Percentiles rank a stretch among this genome's conserved stretches.
Conservation (phyloP, 2,113 vertebrate genomes). For the Heloderma charlesbogerti region DNA sequence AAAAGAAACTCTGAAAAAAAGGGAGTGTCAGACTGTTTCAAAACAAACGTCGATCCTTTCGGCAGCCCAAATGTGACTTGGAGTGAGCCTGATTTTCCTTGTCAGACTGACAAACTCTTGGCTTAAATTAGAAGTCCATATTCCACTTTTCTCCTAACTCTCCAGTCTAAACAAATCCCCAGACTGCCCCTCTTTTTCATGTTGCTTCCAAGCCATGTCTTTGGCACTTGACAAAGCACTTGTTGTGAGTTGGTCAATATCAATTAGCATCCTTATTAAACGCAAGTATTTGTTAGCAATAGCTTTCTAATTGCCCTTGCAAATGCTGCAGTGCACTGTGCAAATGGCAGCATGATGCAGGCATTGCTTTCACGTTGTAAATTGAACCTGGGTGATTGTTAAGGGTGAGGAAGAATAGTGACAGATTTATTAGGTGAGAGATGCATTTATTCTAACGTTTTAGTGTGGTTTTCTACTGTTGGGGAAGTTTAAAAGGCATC, state of each 20-base stretch:
- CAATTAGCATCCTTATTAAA: constrained; percentile 71
- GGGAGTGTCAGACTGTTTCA: not conserved
- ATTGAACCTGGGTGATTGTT: not conserved
- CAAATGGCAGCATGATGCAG: not conserved
- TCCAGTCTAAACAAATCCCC: not conserved
- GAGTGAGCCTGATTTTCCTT: not conserved
- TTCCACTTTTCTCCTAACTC: not conserved
- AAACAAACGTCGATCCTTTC: not conserved
- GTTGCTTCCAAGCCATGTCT: constrained; percentile 28
- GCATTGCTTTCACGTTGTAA: not conserved
- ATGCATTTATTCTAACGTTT: not conserved
- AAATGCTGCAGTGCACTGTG: not conserved
- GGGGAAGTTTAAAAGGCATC: not conserved
- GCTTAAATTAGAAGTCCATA: fast-evolving
- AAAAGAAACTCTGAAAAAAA: not conserved
- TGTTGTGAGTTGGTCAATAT: constrained; percentile 63
- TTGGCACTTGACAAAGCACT: constrained; percentile 55
- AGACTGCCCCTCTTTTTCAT: not conserved
- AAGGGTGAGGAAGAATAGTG: not conserved
- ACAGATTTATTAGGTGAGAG: not conserved
- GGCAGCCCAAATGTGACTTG: not conserved
- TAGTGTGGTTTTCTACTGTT: not conserved
- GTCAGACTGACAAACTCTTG: fast-evolving
- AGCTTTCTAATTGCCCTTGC: constrained; percentile 57
- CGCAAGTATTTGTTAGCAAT: constrained; percentile 10